These are phyloP conservation scores for Oreochromis niloticus DNA, from an alignment of 2,113 vertebrate genomes.

Conservation along the genomic window DNA sequence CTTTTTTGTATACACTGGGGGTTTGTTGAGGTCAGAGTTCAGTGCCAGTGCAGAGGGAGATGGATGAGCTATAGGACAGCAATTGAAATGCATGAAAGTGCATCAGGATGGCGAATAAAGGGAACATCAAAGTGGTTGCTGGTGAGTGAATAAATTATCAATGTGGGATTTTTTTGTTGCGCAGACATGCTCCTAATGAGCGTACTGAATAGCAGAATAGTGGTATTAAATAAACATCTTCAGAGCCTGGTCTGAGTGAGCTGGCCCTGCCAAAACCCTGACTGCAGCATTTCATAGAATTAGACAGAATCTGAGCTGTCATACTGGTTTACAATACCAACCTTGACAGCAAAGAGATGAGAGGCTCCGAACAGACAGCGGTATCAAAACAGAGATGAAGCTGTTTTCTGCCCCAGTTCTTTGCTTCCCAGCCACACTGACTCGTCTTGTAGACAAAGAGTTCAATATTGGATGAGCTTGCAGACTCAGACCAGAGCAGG, in stretches of 20 bases:
- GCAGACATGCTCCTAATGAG: conserved; percentile 26
- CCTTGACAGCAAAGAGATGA: conserved; percentile 18
- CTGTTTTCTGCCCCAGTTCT: conserved; percentile 52
- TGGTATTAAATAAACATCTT: conserved; percentile 30
- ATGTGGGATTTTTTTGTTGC: conserved; percentile 1
- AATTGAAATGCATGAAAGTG: conserved; percentile 35
- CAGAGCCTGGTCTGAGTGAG: not conserved
- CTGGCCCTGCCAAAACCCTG: not conserved
- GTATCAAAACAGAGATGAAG: conserved; percentile 31
- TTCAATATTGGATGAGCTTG: conserved; percentile 44
- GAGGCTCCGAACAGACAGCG: conserved; percentile 1
- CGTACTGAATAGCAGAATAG: conserved; percentile 5
- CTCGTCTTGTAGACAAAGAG: conserved; percentile 46
- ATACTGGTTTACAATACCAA: conserved; percentile 9
- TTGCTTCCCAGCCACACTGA: conserved; percentile 15
- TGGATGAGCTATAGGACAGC: not conserved
- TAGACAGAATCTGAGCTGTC: conserved; percentile 18
- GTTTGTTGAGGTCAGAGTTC: conserved; percentile 20
- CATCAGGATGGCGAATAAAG: conserved; percentile 6
- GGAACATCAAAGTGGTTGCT: conserved; percentile 44
- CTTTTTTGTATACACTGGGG: not conserved
- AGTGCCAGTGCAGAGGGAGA: not conserved
- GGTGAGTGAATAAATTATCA: conserved; percentile 44
- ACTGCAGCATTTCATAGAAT: conserved; percentile 4
- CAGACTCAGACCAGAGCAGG: not conserved